Percentiles rank a stretch among this genome's conserved stretches.
Conservation (phyloP, 2,888 invertebrate genomes). For the Tryphoninae sp. region DNA sequence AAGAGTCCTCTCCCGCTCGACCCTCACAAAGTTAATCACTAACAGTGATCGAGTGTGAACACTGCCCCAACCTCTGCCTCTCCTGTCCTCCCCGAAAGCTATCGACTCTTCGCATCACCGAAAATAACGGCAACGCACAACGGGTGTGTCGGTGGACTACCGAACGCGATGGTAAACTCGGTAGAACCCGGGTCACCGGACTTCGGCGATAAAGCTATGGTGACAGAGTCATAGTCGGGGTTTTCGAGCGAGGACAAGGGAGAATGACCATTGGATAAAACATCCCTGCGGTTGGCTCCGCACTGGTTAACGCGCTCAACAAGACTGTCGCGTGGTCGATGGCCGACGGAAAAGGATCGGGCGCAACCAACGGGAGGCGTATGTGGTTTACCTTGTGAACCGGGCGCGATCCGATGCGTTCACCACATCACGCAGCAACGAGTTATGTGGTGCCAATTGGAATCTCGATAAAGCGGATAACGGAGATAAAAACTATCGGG, state of each 20-base stretch:
- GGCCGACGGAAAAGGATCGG: conserved; percentile 60
- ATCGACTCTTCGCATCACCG: conserved; percentile 39
- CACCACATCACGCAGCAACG: conserved; percentile 12
- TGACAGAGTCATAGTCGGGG: conserved; percentile 27
- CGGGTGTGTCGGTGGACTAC: conserved; percentile 41
- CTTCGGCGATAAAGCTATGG: conserved; percentile 30
- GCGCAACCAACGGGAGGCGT: conserved; percentile 15
- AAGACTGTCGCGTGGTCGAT: conserved; percentile 68
- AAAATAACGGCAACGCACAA: conserved; percentile 49
- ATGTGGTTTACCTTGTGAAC: conserved; percentile 66
- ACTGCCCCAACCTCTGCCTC: not conserved
- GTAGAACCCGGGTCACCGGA: conserved; percentile 20
- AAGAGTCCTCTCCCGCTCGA: conserved; percentile 34
- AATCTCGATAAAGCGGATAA: conserved; percentile 38
- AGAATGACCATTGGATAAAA: conserved; percentile 54
- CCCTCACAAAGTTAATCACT: conserved; percentile 49
- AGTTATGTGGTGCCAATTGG: conserved; percentile 40
- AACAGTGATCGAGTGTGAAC: conserved; percentile 52
- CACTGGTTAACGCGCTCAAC: conserved; percentile 69
- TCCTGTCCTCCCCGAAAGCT: conserved; percentile 7
- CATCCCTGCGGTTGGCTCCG: conserved; percentile 54
- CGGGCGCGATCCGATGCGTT: conserved; percentile 26
- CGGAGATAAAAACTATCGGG: not conserved
- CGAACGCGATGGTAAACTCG: conserved; percentile 49
- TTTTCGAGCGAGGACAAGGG: conserved; percentile 22